Base-by-base conservation (phyloP, 2,888 invertebrate genomes). In the Troides aeacus region DNA sequence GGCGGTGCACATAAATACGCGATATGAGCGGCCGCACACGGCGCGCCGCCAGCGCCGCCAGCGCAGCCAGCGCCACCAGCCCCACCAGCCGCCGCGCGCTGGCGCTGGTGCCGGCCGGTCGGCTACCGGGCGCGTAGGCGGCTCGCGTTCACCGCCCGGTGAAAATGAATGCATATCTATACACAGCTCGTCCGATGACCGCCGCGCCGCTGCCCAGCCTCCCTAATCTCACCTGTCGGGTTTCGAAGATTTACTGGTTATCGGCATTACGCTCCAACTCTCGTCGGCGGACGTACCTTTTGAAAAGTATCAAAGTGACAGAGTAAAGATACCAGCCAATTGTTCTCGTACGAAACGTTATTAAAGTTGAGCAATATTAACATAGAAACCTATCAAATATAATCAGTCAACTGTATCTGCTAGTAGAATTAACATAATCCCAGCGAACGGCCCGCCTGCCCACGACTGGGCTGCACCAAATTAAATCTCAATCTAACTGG, bases 1-100 rank as follows among this genome's bases (percentile, higher is more conserved):
- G 86, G 85, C 83, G 84, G 84, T 87, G 88, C 86, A 86, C 89
- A 90, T 91, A 90, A 90, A 90, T 89, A 87, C 86, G 82, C 80
- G 81, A 84, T 85, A 87, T 86, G 87, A 83, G 79, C 77, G 90
- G 70, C 91, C 91, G 86, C 91, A 90, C 90, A 90, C 90, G 79
- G 84, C 81, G 90, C 81, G 81, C 83, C 39, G 10, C 74, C 75
- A 76, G 79, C 50, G 0, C 12, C 50, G 7, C 50, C 15, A 0
- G 15, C 18, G 6, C 50, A 3, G 2, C 15, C 50, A 6, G 50
- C 15, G 5, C 12, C 50, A 17, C 18, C 12, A 6, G 50, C 12
- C 12, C 18, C 50, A 12, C 18, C 15, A 50, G 12, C 12, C 50
- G 2, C 50, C 50, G 50, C 56, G 57, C 17, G 56, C 39, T 53